Conservation (phyloP, 2,888 invertebrate genomes). For the Sicus ferrugineus region DNA sequence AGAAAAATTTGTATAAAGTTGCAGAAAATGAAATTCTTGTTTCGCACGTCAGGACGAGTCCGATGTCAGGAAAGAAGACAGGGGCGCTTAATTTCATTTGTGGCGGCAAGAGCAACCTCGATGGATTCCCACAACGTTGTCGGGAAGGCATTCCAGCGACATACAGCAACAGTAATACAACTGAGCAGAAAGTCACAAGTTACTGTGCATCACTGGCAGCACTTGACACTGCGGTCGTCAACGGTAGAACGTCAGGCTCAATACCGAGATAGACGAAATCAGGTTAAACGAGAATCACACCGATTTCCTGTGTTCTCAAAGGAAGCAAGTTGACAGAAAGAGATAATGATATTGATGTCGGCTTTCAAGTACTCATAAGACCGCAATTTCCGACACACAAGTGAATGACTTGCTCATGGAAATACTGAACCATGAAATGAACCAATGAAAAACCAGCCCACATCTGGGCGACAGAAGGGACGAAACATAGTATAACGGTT, state of each 20-base stretch:
- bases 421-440: too few species aligned
- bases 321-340: too few species aligned
- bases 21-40: conserved; percentile 60
- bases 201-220: background rate
- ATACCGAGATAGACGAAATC: background rate
- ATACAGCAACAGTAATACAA: too few species aligned
- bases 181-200: conserved; percentile 1
- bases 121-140: conserved; percentile 6
- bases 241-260: background rate
- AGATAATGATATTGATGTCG: too few species aligned
- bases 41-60: conserved; percentile 53
- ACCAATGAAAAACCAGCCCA: too few species aligned
- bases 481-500: too few species aligned
- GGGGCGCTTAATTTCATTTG: conserved; percentile 58
- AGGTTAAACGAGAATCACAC: too few species aligned
- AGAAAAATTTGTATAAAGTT: conserved; percentile 32
- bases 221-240: background rate
- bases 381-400: too few species aligned
- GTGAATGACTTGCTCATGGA: too few species aligned
- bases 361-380: too few species aligned
- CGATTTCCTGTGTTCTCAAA: too few species aligned
- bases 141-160: background rate
- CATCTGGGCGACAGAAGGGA: too few species aligned
- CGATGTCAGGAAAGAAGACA: conserved; percentile 47
- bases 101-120: conserved; percentile 40